Base-by-base conservation (phyloP, 2,113 vertebrate genomes). In the Oenanthe melanoleuca region DNA sequence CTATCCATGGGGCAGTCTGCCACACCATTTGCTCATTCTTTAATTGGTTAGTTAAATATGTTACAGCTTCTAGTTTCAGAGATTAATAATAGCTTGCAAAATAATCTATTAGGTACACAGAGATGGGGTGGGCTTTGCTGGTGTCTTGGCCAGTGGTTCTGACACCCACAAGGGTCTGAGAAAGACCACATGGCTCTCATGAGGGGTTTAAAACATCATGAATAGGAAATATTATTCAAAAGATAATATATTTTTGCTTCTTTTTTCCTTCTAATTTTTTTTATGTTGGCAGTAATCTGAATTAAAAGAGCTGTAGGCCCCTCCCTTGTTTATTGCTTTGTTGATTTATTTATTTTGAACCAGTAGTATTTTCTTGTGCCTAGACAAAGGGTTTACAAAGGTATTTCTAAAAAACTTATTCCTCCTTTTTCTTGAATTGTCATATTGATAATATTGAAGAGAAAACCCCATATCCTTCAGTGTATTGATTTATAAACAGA, bases 381-480 rank as follows among this genome's bases (percentile, higher is more conserved):
- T 34, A 52, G 33, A 61, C 2, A 9, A 90, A 88, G 12, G 2
- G 8, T 65, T 67, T 12, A 24, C 21, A 34, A 37, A 52, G 12
- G 5, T 70, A 23, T 56, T 67, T 25, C 11, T 79, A 25, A 37
- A 73, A 75, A 71, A 49, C 4, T 14, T 67, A 13, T 25, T n/a
- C 7, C 6, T 79, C 8, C 4, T 79, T 71, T 95, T 84, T 66
- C 40, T 64, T 64, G 8, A 33, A 12, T 56, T 40, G 7, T 40
- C 25, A 38, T 78, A 52, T 12, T n/a, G 31, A 47, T 49, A 45
- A 57, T 45, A 9, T 53, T 73, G 26, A 88, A 65, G 59, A 73
- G 37, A 31, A 55, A 61, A 42, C 0, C 5, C 4, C 2, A 2
- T 10, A 23, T 31, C 8, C 26, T 74, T 86, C 44, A 22, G 6